Base-by-base conservation (phyloP, 2,888 invertebrate species). In the Nemoura dubitans region DNA sequence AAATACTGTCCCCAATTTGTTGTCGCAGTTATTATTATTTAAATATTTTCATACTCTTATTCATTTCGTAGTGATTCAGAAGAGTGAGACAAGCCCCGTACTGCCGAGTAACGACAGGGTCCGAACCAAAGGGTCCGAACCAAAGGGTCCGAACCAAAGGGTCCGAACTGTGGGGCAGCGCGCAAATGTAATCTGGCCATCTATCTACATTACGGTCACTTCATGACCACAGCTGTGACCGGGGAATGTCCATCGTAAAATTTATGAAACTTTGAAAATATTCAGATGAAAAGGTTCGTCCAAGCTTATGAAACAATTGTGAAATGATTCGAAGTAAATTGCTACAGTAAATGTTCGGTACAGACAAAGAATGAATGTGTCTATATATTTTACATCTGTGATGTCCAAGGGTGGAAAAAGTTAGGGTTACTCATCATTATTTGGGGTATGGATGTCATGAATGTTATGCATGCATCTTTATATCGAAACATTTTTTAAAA, bases 221-320 rank as follows among this genome's bases (percentile, higher is more conserved):
- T 83, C 83, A 42, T 27, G n/a, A 83, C 83, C 83, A 26, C 83
- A 59, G 6, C 42, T 83, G 83, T 83, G 83, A 83, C 83, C 83
- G 28, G 30, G 2, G 10, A 14, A 83, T 43, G 83, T 25, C 43
- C 83, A 59, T 43, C 28, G 43, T 83, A 27, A 42, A 83, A 83
- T 83, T 83, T 83, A 83, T 83, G 83, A 83, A 78, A 78, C 78
- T 78, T 28, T n/a, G 59, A 83, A 43, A 30, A 82, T 83, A 14
- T 27, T 43, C 5, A 1, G 43, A 43, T 83, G 83, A 83, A 83
- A 83, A 83, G 83, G 42, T 42, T 83, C 83, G 28, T 21, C 28
- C 36, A 43, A 26, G 83, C 83, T 83, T 59, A 43, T 83, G 83
- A 83, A 83, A 83, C 83, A 83, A 83, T 83, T 83, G 83, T 83